Evolutionary conservation across 2,888 invertebrate species (phyloP).

Genomic region (Meiosimyza decipiens): DNA sequence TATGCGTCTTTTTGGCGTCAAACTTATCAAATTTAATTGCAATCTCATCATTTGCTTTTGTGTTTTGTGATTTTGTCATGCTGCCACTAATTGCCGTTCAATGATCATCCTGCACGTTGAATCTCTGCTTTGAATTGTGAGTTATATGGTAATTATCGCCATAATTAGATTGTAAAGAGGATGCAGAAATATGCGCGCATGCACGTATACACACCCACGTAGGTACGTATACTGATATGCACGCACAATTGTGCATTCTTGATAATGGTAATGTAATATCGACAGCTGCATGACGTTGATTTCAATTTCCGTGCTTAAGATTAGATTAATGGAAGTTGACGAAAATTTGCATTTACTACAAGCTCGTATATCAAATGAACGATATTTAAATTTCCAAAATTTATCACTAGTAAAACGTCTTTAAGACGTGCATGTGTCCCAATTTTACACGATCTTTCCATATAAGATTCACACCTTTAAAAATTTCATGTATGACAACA

Average conservation of each 20-base stretch:
- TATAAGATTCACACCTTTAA: too few species aligned
- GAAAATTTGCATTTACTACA: background rate
- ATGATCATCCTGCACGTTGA: constrained; percentile 4
- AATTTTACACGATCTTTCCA: too few species aligned
- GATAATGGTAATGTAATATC: background rate
- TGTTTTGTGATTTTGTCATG: background rate
- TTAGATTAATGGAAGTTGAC: background rate
- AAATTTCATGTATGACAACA: too few species aligned
- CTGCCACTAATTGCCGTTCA: background rate
- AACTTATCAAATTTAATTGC: too few species aligned
- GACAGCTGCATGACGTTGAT: background rate
- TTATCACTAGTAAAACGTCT: too few species aligned
- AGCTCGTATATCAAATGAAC: too few species aligned
- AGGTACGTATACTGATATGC: background rate
- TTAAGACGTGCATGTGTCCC: too few species aligned
- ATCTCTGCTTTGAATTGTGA: constrained; percentile 1
- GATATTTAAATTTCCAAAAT: too few species aligned
- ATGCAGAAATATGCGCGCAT: background rate
- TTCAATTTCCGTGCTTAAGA: constrained; percentile 10
- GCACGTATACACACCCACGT: too few species aligned
- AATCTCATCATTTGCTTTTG: too few species aligned
- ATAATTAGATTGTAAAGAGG: constrained; percentile 7
- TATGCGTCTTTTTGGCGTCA: too few species aligned
- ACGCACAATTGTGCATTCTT: constrained; percentile 2
- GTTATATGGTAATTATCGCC: constrained; percentile 10